These are phyloP conservation scores for Plemyria rubiginata DNA, from an alignment of 2,888 invertebrate species.

Conservation along the genomic window DNA sequence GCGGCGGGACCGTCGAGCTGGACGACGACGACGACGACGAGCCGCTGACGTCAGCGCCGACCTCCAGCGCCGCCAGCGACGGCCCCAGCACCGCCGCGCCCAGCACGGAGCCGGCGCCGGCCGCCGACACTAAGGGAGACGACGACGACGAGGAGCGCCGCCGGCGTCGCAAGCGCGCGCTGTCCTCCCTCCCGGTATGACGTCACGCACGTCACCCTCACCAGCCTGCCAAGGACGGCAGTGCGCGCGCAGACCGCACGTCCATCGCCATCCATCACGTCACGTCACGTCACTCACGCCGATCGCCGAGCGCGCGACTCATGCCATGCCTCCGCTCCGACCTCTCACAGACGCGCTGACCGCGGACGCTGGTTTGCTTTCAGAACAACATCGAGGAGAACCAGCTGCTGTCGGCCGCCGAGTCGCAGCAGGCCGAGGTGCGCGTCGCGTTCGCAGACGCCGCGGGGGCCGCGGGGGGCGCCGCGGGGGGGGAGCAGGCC, in stretches of 20 bases:
- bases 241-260: constrained; percentile 65
- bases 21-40: constrained; percentile 83
- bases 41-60: constrained; percentile 43
- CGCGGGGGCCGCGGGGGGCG: constrained; percentile 69
- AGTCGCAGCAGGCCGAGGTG: constrained; percentile 87
- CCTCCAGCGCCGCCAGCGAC: constrained; percentile 36
- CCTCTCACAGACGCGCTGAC: constrained; percentile 19
- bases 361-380: constrained; percentile 42
- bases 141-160: constrained; percentile 19
- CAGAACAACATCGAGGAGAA: constrained; percentile 79
- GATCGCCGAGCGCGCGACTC: constrained; percentile 25
- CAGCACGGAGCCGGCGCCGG: too few species aligned
- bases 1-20: constrained; percentile 78
- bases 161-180: constrained; percentile 63
- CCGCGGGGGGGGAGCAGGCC: constrained; percentile 57
- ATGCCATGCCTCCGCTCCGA: constrained; percentile 9
- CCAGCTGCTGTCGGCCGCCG: constrained; percentile 81
- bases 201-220: constrained; percentile 69
- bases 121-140: constrained; percentile 1
- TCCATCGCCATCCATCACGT: constrained; percentile 52
- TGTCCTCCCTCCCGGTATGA: constrained; percentile 75
- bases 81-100: constrained; percentile 16
- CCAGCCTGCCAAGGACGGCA: constrained; percentile 80
- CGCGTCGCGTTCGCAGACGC: constrained; percentile 82
- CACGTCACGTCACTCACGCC: constrained; percentile 40